These are phyloP conservation scores for Actinostola sp. DNA, from an alignment of 92 coral and sea anemone genomes.

Conservation along the genomic window DNA sequence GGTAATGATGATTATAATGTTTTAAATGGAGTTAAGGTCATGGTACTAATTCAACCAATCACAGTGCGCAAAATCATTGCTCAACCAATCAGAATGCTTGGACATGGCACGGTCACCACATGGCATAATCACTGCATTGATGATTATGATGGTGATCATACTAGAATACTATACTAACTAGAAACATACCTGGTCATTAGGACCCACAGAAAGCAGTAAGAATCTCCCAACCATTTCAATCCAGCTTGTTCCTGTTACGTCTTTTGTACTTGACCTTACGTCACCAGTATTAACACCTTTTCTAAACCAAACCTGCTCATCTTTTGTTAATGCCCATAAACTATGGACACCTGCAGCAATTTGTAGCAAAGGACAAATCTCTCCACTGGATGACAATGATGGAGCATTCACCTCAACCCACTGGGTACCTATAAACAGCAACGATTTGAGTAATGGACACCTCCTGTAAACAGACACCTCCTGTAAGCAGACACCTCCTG, in stretches of 20 bases:
- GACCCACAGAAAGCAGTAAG: constrained; percentile 77
- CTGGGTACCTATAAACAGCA: constrained; percentile 51
- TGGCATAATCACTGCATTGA: background rate
- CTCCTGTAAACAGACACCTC: too few species aligned
- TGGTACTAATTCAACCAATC: too few species aligned
- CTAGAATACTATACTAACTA: background rate
- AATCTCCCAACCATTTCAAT: constrained; percentile 97
- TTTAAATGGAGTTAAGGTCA: too few species aligned
- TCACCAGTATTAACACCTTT: constrained; percentile 69
- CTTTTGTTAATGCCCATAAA: constrained; percentile 93
- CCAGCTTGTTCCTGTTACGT: constrained; percentile 83
- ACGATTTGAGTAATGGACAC: background rate
- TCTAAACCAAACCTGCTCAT: constrained; percentile 93
- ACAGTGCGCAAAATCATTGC: too few species aligned
- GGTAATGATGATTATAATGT: too few species aligned
- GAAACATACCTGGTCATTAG: constrained; percentile 86
- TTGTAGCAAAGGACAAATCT: constrained; percentile 72
- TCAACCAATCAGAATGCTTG: too few species aligned
- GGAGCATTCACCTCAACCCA: constrained; percentile 87
- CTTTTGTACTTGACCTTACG: constrained; percentile 42
- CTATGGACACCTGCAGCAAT: constrained; percentile 86
- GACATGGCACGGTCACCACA: background rate
- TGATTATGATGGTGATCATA: background rate
- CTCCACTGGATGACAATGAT: constrained; percentile 37
- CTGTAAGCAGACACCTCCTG: too few species aligned